phyloP scores from a whole-genome alignment of 2,113 vertebrate species.

The Corythornis madagascariensis region DNA sequence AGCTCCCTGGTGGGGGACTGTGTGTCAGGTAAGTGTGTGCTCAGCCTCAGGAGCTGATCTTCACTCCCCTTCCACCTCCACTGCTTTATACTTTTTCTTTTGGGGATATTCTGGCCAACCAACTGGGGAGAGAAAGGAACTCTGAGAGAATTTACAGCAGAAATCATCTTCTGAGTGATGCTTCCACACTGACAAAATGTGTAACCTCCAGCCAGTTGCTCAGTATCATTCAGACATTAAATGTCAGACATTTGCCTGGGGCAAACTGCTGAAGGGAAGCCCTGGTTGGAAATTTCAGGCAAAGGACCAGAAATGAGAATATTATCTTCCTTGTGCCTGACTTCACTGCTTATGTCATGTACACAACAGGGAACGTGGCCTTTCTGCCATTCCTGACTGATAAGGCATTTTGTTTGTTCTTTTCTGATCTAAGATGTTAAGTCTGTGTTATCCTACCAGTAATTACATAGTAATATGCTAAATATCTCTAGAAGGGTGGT shows the following conservation, averaged over 20 bases:
- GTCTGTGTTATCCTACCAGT: not conserved
- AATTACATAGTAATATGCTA: not conserved
- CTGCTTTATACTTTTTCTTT: not conserved
- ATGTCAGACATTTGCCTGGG: not conserved
- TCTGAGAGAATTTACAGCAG: not conserved
- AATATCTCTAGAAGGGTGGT: not conserved
- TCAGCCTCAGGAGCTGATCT: not conserved
- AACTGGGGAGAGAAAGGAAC: not conserved
- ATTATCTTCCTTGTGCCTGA: not conserved
- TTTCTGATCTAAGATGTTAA: not conserved
- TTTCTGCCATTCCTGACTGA: not conserved
- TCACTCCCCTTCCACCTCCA: not conserved
- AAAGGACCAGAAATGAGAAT: not conserved
- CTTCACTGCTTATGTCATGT: not conserved
- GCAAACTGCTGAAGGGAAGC: not conserved
- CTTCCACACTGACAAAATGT: not conserved
- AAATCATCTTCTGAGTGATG: not conserved
- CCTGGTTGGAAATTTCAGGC: not conserved
- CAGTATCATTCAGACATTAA: not conserved
- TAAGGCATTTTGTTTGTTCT: not conserved
- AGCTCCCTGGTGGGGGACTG: constrained; percentile 58
- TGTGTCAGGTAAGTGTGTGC: constrained; percentile 35
- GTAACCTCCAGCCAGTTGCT: not conserved
- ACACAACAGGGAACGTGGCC: accelerated
- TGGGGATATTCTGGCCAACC: not conserved